Evolutionary conservation across 2,888 invertebrate species (phyloP).

Genomic region (Osedax frankpressi): DNA sequence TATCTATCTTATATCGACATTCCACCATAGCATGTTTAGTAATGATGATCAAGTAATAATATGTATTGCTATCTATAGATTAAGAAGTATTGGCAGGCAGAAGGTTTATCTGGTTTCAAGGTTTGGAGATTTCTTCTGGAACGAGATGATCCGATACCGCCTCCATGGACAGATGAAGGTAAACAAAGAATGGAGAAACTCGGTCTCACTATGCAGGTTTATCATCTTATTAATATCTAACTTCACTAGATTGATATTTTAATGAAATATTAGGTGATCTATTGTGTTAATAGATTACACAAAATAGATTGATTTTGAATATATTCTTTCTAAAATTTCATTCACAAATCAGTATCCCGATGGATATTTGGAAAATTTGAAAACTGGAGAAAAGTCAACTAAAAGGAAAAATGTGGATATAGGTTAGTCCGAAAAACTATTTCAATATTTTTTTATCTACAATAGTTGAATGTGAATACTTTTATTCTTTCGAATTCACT

Average conservation of each 20-base stretch:
- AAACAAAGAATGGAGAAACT: conserved; percentile 49
- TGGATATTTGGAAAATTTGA: conserved; percentile 57
- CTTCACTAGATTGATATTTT: too few relatives aligned
- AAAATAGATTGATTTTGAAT: too few relatives aligned
- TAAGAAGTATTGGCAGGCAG: conserved; percentile 67
- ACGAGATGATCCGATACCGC: conserved; percentile 63
- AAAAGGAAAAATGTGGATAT: conserved; percentile 12
- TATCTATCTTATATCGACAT: too few relatives aligned
- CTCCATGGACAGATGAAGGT: conserved; percentile 66
- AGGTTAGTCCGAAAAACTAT: conserved; percentile 11
- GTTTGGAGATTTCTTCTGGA: conserved; percentile 68
- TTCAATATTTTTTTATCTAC: too few relatives aligned
- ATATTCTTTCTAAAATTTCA: too few relatives aligned
- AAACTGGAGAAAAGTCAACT: not conserved
- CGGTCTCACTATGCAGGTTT: conserved; percentile 45
- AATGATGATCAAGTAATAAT: too few relatives aligned
- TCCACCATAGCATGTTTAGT: too few relatives aligned
- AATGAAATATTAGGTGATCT: too few relatives aligned
- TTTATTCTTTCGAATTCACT: too few relatives aligned
- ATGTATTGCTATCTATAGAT: too few relatives aligned
- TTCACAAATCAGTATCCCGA: conserved; percentile 66
- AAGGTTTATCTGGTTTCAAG: conserved; percentile 62
- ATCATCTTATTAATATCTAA: not conserved
- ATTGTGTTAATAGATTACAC: too few relatives aligned
- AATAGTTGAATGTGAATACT: too few relatives aligned